Conservation (phyloP, 2,113 vertebrate species). For the Diadophis punctatus region DNA sequence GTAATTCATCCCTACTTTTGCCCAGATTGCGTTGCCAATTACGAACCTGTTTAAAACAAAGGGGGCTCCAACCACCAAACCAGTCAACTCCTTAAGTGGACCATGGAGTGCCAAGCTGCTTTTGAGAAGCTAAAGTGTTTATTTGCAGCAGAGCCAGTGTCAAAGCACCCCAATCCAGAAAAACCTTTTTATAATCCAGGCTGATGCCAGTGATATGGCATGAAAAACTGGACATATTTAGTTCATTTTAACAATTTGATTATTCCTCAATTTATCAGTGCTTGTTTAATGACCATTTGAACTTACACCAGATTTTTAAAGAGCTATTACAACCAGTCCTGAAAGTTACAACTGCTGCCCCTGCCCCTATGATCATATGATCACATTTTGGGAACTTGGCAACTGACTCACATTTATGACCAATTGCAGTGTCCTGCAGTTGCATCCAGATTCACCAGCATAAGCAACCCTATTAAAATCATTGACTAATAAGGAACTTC, state of each 20-base stretch:
- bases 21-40: background rate
- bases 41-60: background rate
- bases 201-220: background rate
- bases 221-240: background rate
- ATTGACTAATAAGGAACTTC: background rate
- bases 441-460: background rate
- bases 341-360: background rate
- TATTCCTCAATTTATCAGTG: background rate
- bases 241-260: background rate
- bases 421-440: background rate
- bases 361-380: background rate
- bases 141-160: background rate
- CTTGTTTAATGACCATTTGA: background rate
- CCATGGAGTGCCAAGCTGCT: background rate
- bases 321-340: background rate
- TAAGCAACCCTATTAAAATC: background rate
- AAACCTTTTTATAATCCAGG: background rate
- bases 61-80: background rate
- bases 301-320: background rate
- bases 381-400: background rate
- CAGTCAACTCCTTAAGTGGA: background rate
- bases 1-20: background rate
- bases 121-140: background rate
- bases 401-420: background rate
- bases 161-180: background rate